Conservation (phyloP, 2,888 invertebrate genomes). For the Apocheima hispidaria region DNA sequence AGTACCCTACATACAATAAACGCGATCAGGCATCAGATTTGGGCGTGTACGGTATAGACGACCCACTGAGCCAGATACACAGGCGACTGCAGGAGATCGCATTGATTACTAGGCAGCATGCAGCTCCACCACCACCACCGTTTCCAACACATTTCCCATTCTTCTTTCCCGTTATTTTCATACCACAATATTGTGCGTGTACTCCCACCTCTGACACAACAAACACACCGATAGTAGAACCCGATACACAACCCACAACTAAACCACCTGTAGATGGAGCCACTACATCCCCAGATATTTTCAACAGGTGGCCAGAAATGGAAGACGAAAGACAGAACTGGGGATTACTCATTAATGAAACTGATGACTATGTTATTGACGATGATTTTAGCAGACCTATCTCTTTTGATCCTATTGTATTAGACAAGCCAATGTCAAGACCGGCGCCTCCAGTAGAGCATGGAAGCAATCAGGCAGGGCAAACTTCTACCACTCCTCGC, state of each 20-base stretch:
- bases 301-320: constrained; percentile 60
- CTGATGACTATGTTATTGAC: constrained; percentile 51
- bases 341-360: constrained; percentile 63
- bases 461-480: constrained; percentile 57
- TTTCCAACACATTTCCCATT: constrained; percentile 54
- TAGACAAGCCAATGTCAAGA: constrained; percentile 50
- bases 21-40: constrained; percentile 51
- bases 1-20: constrained; percentile 51
- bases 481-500: constrained; percentile 24
- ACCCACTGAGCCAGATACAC: constrained; percentile 60
- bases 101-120: constrained; percentile 52
- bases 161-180: constrained; percentile 61
- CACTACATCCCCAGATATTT: constrained; percentile 48
- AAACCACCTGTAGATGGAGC: constrained; percentile 32
- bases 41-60: constrained; percentile 53
- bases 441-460: constrained; percentile 68
- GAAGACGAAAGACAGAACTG: constrained; percentile 71
- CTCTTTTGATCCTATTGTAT: constrained; percentile 62
- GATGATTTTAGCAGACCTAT: constrained; percentile 63
- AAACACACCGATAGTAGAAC: constrained; percentile 26
- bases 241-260: constrained; percentile 33
- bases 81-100: constrained; percentile 61
- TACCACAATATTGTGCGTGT: constrained; percentile 63
- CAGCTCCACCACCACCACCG: constrained; percentile 49
- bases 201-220: constrained; percentile 37